Conservation (phyloP, 2,888 invertebrate species). For the Polyploca ridens region DNA sequence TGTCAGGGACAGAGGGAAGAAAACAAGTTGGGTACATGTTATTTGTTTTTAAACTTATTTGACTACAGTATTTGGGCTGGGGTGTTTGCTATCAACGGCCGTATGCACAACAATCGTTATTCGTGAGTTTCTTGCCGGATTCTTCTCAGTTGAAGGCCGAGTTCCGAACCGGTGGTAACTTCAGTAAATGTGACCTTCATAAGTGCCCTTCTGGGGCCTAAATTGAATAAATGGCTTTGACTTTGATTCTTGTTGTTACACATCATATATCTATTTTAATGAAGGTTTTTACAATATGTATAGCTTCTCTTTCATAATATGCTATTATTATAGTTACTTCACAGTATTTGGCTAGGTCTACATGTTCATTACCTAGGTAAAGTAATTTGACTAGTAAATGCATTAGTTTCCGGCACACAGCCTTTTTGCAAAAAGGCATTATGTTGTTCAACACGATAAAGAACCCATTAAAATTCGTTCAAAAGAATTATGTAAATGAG, state of each 20-base stretch:
- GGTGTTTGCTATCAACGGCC: not conserved
- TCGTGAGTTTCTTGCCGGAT: no score
- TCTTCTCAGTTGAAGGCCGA: no score
- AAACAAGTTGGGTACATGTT: constrained; percentile 33
- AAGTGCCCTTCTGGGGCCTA: no score
- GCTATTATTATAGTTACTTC: no score
- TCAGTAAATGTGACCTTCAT: no score
- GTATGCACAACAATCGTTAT: not conserved
- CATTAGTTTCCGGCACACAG: constrained; percentile 32
- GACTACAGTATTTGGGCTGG: not conserved
- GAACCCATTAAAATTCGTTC: constrained; percentile 73
- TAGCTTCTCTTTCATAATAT: no score
- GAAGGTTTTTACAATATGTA: no score
- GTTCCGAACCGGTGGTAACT: no score
- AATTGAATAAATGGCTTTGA: no score
- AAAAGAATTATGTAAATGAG: constrained; percentile 76
- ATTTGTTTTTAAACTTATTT: constrained; percentile 26
- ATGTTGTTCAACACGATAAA: constrained; percentile 72
- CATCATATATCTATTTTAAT: no score
- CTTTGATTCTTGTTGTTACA: no score
- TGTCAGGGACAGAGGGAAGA: constrained; percentile 32
- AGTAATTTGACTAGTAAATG: constrained; percentile 39
- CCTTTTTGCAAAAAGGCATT: constrained; percentile 54
- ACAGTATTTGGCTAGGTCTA: no score
- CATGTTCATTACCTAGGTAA: not conserved